Evolutionary conservation across 1,140 invertebrate species (phyloP).

Genomic region (Cydia amplana): DNA sequence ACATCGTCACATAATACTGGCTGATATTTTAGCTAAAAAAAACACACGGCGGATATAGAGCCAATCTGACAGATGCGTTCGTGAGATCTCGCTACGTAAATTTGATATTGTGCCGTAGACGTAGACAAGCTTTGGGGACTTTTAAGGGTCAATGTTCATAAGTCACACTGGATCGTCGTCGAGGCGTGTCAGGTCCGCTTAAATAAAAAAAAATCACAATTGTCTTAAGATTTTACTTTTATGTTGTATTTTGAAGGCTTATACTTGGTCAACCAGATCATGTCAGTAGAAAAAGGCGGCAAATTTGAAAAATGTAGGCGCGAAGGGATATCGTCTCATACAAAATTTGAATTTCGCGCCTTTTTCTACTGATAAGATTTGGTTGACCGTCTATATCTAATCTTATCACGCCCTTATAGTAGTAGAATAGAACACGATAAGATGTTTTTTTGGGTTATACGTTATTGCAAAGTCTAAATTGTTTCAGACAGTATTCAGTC

Average conservation of each 20-base stretch:
- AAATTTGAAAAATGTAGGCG: too few relatives aligned
- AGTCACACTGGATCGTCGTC: neutral
- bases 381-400: too few relatives aligned
- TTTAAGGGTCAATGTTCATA: constrained; percentile 36
- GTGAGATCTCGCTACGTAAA: constrained; percentile 55
- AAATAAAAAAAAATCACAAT: neutral
- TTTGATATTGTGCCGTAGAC: constrained; percentile 63
- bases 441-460: too few relatives aligned
- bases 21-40: constrained; percentile 36
- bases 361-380: too few relatives aligned
- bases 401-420: too few relatives aligned
- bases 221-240: neutral
- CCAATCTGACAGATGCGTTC: constrained; percentile 61
- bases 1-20: constrained; percentile 32
- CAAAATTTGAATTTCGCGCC: too few relatives aligned
- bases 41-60: constrained; percentile 48
- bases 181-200: neutral
- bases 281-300: too few relatives aligned
- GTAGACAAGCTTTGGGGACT: constrained; percentile 63
- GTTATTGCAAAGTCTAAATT: too few relatives aligned
- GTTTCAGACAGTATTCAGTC: too few relatives aligned
- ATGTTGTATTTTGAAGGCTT: neutral
- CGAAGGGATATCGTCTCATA: too few relatives aligned
- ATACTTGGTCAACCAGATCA: too few relatives aligned
- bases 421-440: too few relatives aligned